These are phyloP conservation scores for Drosophila nr. perissopoda DNA, from an alignment of 2,888 invertebrate genomes.

Conservation along the genomic window DNA sequence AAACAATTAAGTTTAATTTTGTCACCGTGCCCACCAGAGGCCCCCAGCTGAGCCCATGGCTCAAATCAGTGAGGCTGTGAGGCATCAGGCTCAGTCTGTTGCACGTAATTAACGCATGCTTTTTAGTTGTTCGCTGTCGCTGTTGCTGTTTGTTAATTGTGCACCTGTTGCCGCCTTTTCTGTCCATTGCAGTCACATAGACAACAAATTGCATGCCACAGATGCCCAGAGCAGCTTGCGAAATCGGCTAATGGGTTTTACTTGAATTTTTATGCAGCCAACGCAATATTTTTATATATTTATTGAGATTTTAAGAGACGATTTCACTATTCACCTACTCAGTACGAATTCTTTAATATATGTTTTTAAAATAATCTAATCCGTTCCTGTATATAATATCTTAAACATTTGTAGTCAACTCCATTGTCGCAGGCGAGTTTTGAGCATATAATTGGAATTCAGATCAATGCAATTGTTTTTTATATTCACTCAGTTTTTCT, in stretches of 20 bases:
- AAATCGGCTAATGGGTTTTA: constrained; percentile 25
- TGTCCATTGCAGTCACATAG: constrained; percentile 41
- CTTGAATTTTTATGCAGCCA: constrained; percentile 4
- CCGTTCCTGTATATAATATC: neutral
- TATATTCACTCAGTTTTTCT: neutral
- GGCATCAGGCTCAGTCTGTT: constrained; percentile 23
- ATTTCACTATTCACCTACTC: neutral
- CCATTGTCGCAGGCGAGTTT: neutral
- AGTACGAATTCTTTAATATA: neutral
- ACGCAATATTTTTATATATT: constrained; percentile 2
- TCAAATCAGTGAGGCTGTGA: constrained; percentile 16
- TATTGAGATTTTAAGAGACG: neutral
- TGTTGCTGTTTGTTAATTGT: constrained; percentile 62
- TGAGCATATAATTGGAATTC: rapidly evolving
- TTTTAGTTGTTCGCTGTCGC: constrained; percentile 55
- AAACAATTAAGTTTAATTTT: constrained; percentile 82
- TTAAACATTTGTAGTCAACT: neutral
- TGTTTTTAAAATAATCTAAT: neutral
- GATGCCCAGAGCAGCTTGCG: constrained; percentile 44
- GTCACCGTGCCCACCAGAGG: constrained; percentile 67
- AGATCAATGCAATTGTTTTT: too few species aligned
- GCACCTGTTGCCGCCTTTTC: constrained; percentile 78
- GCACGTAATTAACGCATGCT: constrained; percentile 75
- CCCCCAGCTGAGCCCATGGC: constrained; percentile 23
- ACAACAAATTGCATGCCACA: constrained; percentile 46